A percentile compares a stretch with the other conserved stretches of the same genome.
These are phyloP conservation scores for Drosophila pallidifrons DNA, from an alignment of 1,140 invertebrate genomes.

Conservation along the genomic window DNA sequence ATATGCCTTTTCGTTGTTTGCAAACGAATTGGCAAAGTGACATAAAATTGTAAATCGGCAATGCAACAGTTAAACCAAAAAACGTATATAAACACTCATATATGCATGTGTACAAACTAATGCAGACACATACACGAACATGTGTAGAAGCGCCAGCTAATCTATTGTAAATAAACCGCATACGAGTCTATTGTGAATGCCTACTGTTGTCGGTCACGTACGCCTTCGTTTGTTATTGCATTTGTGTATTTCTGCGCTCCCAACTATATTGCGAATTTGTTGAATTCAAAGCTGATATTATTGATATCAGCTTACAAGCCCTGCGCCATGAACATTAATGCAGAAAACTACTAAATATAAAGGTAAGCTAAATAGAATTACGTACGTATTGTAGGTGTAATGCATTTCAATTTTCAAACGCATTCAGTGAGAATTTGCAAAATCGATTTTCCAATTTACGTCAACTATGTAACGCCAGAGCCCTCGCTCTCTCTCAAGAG, in stretches of 20 bases:
- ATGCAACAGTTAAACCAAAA: slow-evolving; percentile 13
- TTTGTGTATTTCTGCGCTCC: slow-evolving; percentile 26
- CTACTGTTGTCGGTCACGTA: slow-evolving; percentile 75
- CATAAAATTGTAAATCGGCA: neutral
- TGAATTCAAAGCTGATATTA: slow-evolving; percentile 20
- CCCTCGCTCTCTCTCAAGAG: slow-evolving; percentile 6
- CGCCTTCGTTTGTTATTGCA: slow-evolving; percentile 58
- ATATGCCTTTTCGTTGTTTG: slow-evolving; percentile 6
- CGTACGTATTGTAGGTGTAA: slow-evolving; percentile 1
- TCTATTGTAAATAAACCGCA: slow-evolving; percentile 81
- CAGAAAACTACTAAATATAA: slow-evolving; percentile 5
- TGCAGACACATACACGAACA: slow-evolving; percentile 26
- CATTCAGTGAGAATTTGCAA: slow-evolving; percentile 35
- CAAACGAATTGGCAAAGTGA: neutral
- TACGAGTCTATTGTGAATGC: slow-evolving; percentile 72
- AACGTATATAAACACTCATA: slow-evolving; percentile 10
- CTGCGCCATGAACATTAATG: slow-evolving; percentile 13
- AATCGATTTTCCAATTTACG: slow-evolving; percentile 73
- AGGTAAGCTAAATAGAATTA: slow-evolving; percentile 30
- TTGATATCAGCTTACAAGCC: slow-evolving; percentile 36
- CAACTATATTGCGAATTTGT: slow-evolving; percentile 46
- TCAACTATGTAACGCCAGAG: slow-evolving; percentile 20
- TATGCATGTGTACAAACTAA: neutral
- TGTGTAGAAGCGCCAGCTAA: slow-evolving; percentile 63
- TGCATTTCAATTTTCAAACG: slow-evolving; percentile 33